These are phyloP conservation scores for Microcebus griseorufus DNA, from an alignment of 2,113 vertebrate genomes.

Conservation along the genomic window DNA sequence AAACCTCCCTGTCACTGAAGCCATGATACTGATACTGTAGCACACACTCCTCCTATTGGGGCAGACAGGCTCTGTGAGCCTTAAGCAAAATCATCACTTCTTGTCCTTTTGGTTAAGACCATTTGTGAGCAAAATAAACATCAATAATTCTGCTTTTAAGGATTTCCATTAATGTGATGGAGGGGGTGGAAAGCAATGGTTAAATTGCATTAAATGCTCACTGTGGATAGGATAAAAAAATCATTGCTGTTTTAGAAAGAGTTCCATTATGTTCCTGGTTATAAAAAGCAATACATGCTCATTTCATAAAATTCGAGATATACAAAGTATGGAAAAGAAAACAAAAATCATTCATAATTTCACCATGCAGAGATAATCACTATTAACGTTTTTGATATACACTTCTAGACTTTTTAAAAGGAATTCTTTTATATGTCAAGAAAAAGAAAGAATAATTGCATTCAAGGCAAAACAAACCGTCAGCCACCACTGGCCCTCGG, in stretches of 20 bases:
- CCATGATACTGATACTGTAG: not conserved
- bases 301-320: conserved; percentile 45
- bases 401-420: conserved; percentile 44
- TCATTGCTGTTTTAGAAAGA: conserved; percentile 23
- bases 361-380: conserved; percentile 58
- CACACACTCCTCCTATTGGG: not conserved
- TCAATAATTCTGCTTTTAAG: conserved; percentile 40
- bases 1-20: not conserved
- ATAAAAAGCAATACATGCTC: conserved; percentile 42
- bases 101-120: not conserved
- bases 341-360: conserved; percentile 54
- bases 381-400: conserved; percentile 37
- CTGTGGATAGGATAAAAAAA: not conserved
- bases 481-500: not conserved
- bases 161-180: not conserved
- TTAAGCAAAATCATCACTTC: conserved; percentile 19
- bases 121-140: conserved; percentile 18
- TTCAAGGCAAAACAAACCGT: not conserved
- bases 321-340: conserved; percentile 41
- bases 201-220: conserved; percentile 38
- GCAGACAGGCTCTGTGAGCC: not conserved
- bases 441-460: conserved; percentile 19
- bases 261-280: conserved; percentile 49
- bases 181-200: not conserved
- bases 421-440: not conserved